Evolutionary conservation across 1,140 invertebrate genomes (phyloP).

Genomic region (Drosophila bocki): DNA sequence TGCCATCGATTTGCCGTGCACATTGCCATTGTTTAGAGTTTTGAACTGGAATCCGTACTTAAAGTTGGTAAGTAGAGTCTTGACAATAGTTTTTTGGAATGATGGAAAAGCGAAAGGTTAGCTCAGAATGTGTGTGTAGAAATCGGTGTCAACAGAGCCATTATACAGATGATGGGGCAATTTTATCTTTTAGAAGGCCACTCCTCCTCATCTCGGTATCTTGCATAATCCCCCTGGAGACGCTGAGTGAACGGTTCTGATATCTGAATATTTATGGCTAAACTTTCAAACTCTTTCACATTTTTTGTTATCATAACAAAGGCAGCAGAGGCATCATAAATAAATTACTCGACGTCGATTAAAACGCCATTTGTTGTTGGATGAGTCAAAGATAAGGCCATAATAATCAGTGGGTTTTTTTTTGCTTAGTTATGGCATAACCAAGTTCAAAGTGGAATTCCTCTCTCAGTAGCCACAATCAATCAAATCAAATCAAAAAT

Average conservation of each 20-base stretch:
- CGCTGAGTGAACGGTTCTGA: conserved; percentile 18
- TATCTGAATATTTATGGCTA: conserved; percentile 31
- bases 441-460: conserved; percentile 28
- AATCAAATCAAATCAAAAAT: conserved; percentile 33
- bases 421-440: conserved; percentile 23
- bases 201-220: conserved; percentile 26
- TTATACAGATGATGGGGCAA: conserved; percentile 45
- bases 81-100: conserved; percentile 15
- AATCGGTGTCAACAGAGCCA: conserved; percentile 35
- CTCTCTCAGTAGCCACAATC: conserved; percentile 30
- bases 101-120: conserved; percentile 48
- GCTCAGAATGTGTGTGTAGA: conserved; percentile 26
- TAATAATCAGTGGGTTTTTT: conserved; percentile 4
- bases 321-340: conserved; percentile 21
- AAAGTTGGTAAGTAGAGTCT: conserved; percentile 39
- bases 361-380: conserved; percentile 70
- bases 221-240: conserved; percentile 27
- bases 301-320: conserved; percentile 31
- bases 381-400: conserved; percentile 33
- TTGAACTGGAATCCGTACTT: conserved; percentile 40
- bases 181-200: conserved; percentile 34
- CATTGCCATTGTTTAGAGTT: conserved; percentile 36
- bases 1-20: conserved; percentile 37
- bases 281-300: conserved; percentile 34
- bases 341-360: conserved; percentile 55